Base-by-base conservation (phyloP, 2,888 invertebrate species). In the Gonocerus acuteangulatus region DNA sequence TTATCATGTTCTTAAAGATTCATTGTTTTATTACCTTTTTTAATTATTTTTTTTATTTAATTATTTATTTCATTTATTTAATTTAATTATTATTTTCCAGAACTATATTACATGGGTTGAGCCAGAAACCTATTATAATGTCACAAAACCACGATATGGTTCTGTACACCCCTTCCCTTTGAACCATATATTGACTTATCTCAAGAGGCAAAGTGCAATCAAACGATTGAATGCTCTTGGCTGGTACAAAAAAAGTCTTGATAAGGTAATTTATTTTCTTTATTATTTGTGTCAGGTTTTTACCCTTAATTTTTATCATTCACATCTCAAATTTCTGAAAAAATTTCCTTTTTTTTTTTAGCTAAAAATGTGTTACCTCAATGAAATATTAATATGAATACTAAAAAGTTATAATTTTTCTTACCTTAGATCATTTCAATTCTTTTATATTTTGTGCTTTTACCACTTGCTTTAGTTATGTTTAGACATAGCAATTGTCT, bases 141-240 rank as follows among this genome's bases (percentile, higher is more conserved):
- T 94, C 1, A 96, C 96, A 0, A 85, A 84, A 63, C 81, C 83
- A 0, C 80, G 96, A 4, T 89, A 92, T 74, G 90, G 94, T 0
- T 88, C 88, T 0, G 89, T 91, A 2, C 93, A 91, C 76, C 91
- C 94, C 0, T 97, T 94, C 89, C 97, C 97, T 0, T 75, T 97
- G 2, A 90, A 88, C 72, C 78, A 82, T 71, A 75, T 93, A 34
- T 82, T 95, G 71, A 92, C 90, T 1, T 82, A 86, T 74, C 78
- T 82, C 39, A 94, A 93, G 71, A 79, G 86, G 45, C 78, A 79
- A 68, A 77, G 82, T 66, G 81, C 91, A 0, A 77, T 82, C 6
- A 84, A 85, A 66, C 79, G 85, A 65, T 76, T 97, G 9, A 83
- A 82, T 66, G 86, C 89, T 0, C 79, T 89, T 62, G 86, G 87